phyloP scores from a whole-genome alignment of 2,888 invertebrate species.

The Alloplasta piceator region DNA sequence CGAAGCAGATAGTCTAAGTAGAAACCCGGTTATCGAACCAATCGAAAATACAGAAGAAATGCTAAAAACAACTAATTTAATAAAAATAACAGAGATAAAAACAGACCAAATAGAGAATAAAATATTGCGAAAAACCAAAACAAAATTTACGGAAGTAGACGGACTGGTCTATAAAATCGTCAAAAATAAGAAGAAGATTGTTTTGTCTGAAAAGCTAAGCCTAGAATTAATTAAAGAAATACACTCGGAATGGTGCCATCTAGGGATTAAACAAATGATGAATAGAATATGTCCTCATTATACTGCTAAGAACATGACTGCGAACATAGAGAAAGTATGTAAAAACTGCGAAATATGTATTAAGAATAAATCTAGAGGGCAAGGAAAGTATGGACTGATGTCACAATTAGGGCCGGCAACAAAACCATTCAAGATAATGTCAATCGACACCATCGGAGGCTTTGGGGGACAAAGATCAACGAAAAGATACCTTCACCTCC shows the following conservation, averaged over 20 bases:
- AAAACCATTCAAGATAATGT: slow-evolving; percentile 72
- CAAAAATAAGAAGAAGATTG: slow-evolving; percentile 59
- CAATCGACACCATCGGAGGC: slow-evolving; percentile 74
- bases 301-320: slow-evolving; percentile 57
- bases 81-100: slow-evolving; percentile 18
- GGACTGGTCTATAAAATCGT: slow-evolving; percentile 55
- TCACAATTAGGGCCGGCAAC: slow-evolving; percentile 72
- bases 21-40: slow-evolving; percentile 19
- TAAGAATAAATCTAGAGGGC: slow-evolving; percentile 73
- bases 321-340: slow-evolving; percentile 67
- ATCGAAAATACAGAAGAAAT: slow-evolving; percentile 7
- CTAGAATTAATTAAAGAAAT: slow-evolving; percentile 56
- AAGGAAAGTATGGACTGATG: slow-evolving; percentile 65
- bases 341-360: slow-evolving; percentile 70
- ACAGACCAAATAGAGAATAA: slow-evolving; percentile 49
- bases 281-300: slow-evolving; percentile 57
- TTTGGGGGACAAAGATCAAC: slow-evolving; percentile 71
- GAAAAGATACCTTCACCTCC: slow-evolving; percentile 73
- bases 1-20: slow-evolving; percentile 13
- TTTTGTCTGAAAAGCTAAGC: slow-evolving; percentile 58
- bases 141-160: slow-evolving; percentile 50
- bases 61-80: slow-evolving; percentile 22
- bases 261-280: slow-evolving; percentile 56
- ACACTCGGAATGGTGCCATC: slow-evolving; percentile 40
- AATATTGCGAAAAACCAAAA: slow-evolving; percentile 36